Percentiles rank a stretch among this genome's conserved stretches.
Evolutionary conservation across 2,888 invertebrate species (phyloP).

Genomic region (Chymomyza amoena): DNA sequence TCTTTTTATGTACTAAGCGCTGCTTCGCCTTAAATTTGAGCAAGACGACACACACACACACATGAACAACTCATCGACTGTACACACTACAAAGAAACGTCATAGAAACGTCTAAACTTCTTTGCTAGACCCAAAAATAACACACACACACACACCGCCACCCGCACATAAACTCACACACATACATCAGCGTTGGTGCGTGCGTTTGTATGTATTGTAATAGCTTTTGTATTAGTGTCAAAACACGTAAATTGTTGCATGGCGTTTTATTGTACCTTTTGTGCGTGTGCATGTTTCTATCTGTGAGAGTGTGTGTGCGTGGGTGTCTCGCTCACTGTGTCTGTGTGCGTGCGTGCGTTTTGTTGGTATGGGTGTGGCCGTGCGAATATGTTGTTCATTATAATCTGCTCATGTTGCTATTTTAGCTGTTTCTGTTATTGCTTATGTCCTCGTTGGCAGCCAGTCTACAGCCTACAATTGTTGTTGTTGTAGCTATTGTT

Average conservation of each 20-base stretch:
- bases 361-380: slow-evolving; percentile 58
- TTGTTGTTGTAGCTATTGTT: slow-evolving; percentile 58
- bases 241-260: slow-evolving; percentile 71
- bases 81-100: slow-evolving; percentile 37
- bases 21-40: slow-evolving; percentile 50
- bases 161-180: too few relatives aligned
- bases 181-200: slow-evolving; percentile 33
- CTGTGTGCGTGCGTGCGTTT: slow-evolving; percentile 11
- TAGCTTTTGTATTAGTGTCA: slow-evolving; percentile 71
- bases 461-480: neutral
- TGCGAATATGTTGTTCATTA: slow-evolving; percentile 73
- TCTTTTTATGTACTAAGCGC: slow-evolving; percentile 1
- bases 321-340: neutral
- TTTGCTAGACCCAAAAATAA: slow-evolving; percentile 14
- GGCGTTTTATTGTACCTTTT: slow-evolving; percentile 52
- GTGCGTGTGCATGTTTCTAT: slow-evolving; percentile 36
- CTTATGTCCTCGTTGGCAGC: neutral
- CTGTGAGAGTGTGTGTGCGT: slow-evolving; percentile 12
- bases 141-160: neutral
- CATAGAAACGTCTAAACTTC: slow-evolving; percentile 45
- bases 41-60: slow-evolving; percentile 14
- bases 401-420: slow-evolving; percentile 71
- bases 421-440: slow-evolving; percentile 51
- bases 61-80: slow-evolving; percentile 38
- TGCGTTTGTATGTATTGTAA: slow-evolving; percentile 60